A percentile compares a stretch with the other conserved stretches of the same genome.
phyloP scores from a whole-genome alignment of 2,113 vertebrate genomes.

The Gila orcuttii region DNA sequence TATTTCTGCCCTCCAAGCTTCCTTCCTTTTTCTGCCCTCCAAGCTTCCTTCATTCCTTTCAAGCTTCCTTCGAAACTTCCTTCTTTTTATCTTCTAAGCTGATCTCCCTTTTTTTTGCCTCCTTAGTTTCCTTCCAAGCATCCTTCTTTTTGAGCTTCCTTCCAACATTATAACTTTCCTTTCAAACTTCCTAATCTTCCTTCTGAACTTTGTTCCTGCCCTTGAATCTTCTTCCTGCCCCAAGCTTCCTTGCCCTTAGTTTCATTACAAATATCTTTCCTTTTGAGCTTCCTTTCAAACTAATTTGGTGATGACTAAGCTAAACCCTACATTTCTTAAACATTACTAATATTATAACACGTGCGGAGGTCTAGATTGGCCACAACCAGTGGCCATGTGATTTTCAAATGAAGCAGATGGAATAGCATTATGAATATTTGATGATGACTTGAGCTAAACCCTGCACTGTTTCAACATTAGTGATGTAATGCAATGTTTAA shows the following conservation, averaged over 20 bases:
- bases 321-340: constrained; percentile 4
- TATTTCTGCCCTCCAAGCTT: neutral
- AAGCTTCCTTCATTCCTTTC: neutral
- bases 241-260: neutral
- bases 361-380: constrained; percentile 3
- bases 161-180: neutral
- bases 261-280: neutral
- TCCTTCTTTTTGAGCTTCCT: neutral
- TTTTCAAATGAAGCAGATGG: neutral
- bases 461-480: constrained; percentile 4
- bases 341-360: neutral
- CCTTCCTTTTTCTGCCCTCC: neutral
- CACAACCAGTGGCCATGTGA: neutral
- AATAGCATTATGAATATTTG: neutral
- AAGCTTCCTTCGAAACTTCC: neutral
- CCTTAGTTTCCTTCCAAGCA: neutral
- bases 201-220: neutral
- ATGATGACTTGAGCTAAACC: constrained; percentile 3
- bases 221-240: neutral
- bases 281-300: neutral
- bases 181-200: neutral
- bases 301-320: neutral
- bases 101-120: neutral
- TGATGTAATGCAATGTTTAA: constrained; percentile 18
- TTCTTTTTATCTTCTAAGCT: neutral